Conservation (phyloP, 2,888 invertebrate genomes). For the Leptinotarsa haldemani region DNA sequence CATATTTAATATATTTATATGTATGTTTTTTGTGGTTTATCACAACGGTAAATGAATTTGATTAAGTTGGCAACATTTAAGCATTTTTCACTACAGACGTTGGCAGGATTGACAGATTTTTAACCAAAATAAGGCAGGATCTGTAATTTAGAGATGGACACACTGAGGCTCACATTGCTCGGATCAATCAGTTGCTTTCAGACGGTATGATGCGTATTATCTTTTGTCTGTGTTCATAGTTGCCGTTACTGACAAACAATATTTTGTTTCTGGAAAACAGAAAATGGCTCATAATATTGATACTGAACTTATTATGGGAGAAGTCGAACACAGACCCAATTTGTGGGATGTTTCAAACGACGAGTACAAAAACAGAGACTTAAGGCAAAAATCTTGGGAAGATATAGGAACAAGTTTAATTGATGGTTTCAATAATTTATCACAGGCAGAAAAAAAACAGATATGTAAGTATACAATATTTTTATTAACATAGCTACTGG, state of each 20-base stretch:
- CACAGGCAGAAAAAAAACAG: background rate
- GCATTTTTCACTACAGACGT: too few relatives aligned
- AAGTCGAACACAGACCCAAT: background rate
- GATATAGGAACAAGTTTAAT: background rate
- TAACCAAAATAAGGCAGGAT: too few relatives aligned
- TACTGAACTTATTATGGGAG: background rate
- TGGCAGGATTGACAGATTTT: too few relatives aligned
- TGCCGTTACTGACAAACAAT: background rate
- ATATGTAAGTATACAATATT: background rate
- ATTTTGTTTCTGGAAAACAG: background rate
- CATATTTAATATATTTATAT: too few relatives aligned
- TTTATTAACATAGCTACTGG: background rate
- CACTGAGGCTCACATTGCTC: background rate
- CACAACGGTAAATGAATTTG: too few relatives aligned
- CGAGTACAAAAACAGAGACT: background rate
- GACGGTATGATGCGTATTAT: background rate
- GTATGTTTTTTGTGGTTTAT: too few relatives aligned
- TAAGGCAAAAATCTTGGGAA: background rate
- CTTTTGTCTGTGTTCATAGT: background rate
- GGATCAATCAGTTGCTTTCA: background rate
- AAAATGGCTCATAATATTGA: background rate
- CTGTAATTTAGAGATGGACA: too few relatives aligned
- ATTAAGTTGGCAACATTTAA: too few relatives aligned
- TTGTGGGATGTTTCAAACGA: conserved; percentile 1
- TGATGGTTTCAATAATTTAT: conserved; percentile 1